Conservation (phyloP, 2,888 invertebrate species). For the Adela reaumurella region DNA sequence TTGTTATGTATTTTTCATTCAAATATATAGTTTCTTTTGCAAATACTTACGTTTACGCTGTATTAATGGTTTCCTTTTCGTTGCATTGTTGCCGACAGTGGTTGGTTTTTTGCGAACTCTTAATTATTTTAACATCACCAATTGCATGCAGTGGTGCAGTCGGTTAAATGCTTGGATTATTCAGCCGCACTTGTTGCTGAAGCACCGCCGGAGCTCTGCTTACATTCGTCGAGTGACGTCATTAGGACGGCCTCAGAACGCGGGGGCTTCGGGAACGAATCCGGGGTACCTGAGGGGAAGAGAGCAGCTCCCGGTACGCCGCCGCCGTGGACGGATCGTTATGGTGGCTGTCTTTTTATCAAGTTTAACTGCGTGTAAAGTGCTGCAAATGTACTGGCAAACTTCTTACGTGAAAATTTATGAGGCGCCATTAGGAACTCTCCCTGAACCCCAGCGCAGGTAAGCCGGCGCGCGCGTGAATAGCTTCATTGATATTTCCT, state of each 20-base stretch:
- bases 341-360: constrained; percentile 13
- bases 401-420: constrained; percentile 13
- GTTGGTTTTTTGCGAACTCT: too few relatives aligned
- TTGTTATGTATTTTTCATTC: too few relatives aligned
- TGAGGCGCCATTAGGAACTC: constrained; percentile 11
- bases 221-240: not conserved
- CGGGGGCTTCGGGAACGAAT: too few relatives aligned
- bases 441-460: not conserved
- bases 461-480: not conserved
- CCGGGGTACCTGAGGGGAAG: too few relatives aligned
- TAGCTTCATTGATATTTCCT: not conserved
- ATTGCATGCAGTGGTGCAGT: too few relatives aligned
- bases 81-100: too few relatives aligned
- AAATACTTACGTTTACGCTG: too few relatives aligned
- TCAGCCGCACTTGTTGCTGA: not conserved
- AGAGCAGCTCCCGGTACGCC: not conserved
- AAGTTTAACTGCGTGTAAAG: constrained; percentile 20
- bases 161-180: not conserved
- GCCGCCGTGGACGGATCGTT: not conserved
- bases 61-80: too few relatives aligned
- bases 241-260: not conserved
- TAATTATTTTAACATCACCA: too few relatives aligned
- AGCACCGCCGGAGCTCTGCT: not conserved
- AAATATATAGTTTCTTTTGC: too few relatives aligned
- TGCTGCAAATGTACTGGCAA: constrained; percentile 18